A percentile compares a stretch with the other conserved stretches of the same genome.
phyloP scores from a whole-genome alignment of 2,888 invertebrate genomes.

The Apodemia mormo region DNA sequence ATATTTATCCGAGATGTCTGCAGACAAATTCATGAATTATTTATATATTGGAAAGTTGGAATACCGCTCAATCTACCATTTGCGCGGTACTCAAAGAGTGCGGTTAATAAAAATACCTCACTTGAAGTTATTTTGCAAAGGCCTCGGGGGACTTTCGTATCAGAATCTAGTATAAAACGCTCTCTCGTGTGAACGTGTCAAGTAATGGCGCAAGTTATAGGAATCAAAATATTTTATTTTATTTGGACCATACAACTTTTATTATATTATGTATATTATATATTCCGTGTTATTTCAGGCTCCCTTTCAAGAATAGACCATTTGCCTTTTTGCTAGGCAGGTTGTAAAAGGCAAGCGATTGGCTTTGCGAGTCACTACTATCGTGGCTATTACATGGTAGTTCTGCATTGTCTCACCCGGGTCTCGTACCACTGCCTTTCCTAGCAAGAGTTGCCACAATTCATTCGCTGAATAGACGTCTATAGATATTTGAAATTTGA shows the following conservation, averaged over 20 bases:
- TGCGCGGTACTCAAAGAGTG: slow-evolving; percentile 46
- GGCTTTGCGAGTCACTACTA: too few species aligned
- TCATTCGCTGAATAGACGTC: too few species aligned
- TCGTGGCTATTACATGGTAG: too few species aligned
- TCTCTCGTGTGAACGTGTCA: slow-evolving; percentile 54
- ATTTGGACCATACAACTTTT: neutral
- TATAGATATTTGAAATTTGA: too few species aligned
- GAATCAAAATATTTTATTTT: neutral
- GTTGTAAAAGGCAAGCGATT: too few species aligned
- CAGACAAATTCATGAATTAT: slow-evolving; percentile 35
- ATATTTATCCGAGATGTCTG: slow-evolving; percentile 22
- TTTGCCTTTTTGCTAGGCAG: too few species aligned
- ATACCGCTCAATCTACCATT: slow-evolving; percentile 40
- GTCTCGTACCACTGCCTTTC: too few species aligned
- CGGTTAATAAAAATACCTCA: slow-evolving; percentile 75
- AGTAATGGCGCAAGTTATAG: slow-evolving; percentile 37
- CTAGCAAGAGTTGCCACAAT: too few species aligned
- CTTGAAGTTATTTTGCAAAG: slow-evolving; percentile 71
- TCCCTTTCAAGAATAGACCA: too few species aligned
- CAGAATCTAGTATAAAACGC: slow-evolving; percentile 65
- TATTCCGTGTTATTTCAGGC: too few species aligned
- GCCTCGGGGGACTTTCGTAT: slow-evolving; percentile 64
- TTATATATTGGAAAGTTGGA: slow-evolving; percentile 36
- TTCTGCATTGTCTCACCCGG: too few species aligned
- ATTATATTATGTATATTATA: too few species aligned